Evolutionary conservation across 2,888 invertebrate genomes (phyloP), one percentile per base, ranked within the genome.

Genomic region (Thecophora atra): DNA sequence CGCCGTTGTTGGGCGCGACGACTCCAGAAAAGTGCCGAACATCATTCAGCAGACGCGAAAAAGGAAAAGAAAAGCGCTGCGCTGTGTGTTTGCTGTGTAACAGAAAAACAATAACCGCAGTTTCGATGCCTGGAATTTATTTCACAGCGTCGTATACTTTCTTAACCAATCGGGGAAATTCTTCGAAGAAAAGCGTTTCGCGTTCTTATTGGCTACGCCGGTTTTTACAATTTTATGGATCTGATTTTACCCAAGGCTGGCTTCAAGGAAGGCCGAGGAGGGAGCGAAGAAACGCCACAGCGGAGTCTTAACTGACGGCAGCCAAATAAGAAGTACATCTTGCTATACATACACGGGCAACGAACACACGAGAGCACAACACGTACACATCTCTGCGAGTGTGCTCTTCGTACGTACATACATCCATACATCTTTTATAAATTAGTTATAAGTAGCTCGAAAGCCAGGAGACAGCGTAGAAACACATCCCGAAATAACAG

Each of bases 111-210:
- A 65, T 28, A 51, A 28, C 65, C 51, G 37, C 65, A 65, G 13
- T 51, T 65, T 52, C 67, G 68, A 42, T 44, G 68, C 68, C 58
- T 24, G n/a, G 15, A 56, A 26, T 68, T 68, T 68, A 56, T 68
- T 56, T 51, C 21, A 17, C 67, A 26, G n/a, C 37, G n/a, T 19
- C 66, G 52, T 37, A 56, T 13, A 30, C 56, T 67, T 68, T 68
- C 68, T 68, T 68, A 68, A 58, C 68, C 68, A 68, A 68, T 68
- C 68, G 58, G 58, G 44, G 44, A n/a, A 68, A 68, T 58, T 68
- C 56, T 68, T 68, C 21, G 42, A 42, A 58, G 68, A 68, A 68
- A 58, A 42, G 26, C 67, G 15, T 19, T 21, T 42, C 44, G 68
- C 24, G 56, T 68, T 68, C 68, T 68, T 68, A 68, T 68, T 68